Evolutionary conservation across 2,113 vertebrate genomes (phyloP), one percentile per base, ranked within the genome.

Genomic region (Tetrax tetrax): DNA sequence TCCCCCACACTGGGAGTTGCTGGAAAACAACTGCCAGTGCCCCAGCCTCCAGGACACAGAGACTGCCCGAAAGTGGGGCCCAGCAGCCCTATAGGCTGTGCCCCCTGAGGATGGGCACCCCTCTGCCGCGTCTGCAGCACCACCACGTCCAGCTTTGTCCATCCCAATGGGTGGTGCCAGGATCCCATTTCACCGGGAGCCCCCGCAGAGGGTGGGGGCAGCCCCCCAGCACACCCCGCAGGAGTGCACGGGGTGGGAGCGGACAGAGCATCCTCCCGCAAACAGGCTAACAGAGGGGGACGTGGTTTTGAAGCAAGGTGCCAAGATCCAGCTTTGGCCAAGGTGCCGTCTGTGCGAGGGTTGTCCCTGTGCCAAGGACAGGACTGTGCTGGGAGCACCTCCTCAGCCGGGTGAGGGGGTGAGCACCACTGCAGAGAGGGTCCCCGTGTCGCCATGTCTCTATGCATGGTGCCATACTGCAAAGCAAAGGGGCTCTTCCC

Each of bases 311-410:
- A 53, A 93, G 54, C 38, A 17, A 76, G 23, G 18, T 68, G 65
- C 53, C 61, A 47, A 31, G 48, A 29, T 22, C 48, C 45, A 48
- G 47, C 45, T 53, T 48, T 45, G 31, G 60, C 68, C 45, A 19
- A 89, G 33, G 28, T 10, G 33, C 25, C 3, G 2, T n/a, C 25
- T 27, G 35, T 24, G 63, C 0, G 0, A 72, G 51, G 37, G 25
- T n/a, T 48, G 47, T 31, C n/a, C 37, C 54, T 2, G 2, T 0
- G 4, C 27, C 0, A 1, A 10, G 11, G n/a, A 20, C 0, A 4
- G 28, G 6, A 21, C 41, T 51, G 86, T 10, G 50, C 20, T 69
- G 59, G 33, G 66, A 91, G 29, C 33, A 66, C n/a, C 22, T 51
- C 65, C 64, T 9, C 1, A 0, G 8, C 0, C 2, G n/a, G 18